These are phyloP conservation scores for Serripes groenlandicus DNA, from an alignment of 2,888 invertebrate genomes.

Conservation along the genomic window DNA sequence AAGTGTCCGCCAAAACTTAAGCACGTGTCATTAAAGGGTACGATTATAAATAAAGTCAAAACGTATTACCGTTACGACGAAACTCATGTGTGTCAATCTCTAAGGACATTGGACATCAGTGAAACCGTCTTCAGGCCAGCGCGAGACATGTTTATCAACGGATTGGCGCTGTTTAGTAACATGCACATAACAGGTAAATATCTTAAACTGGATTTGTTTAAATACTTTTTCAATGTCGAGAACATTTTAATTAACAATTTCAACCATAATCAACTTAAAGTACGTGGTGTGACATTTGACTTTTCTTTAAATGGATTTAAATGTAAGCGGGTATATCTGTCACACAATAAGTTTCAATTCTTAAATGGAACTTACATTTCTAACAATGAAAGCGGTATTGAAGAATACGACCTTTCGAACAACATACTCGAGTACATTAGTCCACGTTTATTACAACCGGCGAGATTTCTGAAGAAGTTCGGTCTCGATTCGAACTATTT, in stretches of 20 bases:
- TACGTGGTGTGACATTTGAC: neutral
- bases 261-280: neutral
- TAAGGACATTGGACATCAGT: neutral
- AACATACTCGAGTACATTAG: conserved; percentile 4
- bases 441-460: neutral
- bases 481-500: neutral
- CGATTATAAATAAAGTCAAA: neutral
- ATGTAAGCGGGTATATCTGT: neutral
- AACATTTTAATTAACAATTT: neutral
- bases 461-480: neutral
- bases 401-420: neutral
- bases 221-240: neutral
- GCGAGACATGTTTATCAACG: neutral
- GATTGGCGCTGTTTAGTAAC: neutral
- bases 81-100: neutral
- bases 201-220: neutral
- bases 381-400: neutral
- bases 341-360: neutral
- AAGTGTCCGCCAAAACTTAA: neutral
- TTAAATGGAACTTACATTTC: neutral
- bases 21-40: neutral
- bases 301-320: neutral
- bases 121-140: neutral
- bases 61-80: neutral
- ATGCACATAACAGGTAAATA: neutral